These are phyloP conservation scores for Falco berigora DNA, from an alignment of 2,797 vertebrate genomes.

Conservation along the genomic window DNA sequence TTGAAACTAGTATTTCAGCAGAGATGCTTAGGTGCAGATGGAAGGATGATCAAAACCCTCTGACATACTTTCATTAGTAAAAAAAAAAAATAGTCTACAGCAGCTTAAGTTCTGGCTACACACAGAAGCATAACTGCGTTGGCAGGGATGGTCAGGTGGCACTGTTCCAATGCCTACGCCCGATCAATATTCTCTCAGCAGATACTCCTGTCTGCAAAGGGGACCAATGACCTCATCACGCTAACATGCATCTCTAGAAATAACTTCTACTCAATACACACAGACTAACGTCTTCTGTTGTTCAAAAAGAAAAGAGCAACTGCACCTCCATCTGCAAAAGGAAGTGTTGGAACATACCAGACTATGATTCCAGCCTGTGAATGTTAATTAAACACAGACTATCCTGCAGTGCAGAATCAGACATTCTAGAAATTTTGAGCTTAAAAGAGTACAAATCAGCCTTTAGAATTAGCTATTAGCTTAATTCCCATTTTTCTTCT, in stretches of 20 bases:
- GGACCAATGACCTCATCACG: not conserved
- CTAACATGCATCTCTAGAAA: not conserved
- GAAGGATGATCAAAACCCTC: not conserved
- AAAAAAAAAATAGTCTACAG: not conserved
- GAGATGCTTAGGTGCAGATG: not conserved
- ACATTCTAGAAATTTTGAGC: not conserved
- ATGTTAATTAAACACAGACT: not conserved
- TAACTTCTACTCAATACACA: not conserved
- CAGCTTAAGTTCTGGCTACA: not conserved
- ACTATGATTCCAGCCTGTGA: not conserved
- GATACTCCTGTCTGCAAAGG: not conserved
- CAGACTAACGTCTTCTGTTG: not conserved
- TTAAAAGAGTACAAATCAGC: not conserved
- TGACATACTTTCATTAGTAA: not conserved
- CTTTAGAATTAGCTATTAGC: not conserved
- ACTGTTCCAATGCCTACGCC: not conserved
- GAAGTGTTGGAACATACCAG: not conserved
- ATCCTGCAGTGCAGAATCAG: not conserved
- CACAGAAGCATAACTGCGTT: not conserved
- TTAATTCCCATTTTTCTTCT: not conserved
- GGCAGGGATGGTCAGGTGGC: constrained; percentile 18
- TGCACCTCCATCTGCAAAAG: constrained; percentile 9
- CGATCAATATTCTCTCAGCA: not conserved
- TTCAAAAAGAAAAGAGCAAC: constrained; percentile 29
- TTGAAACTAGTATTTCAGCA: not conserved